Evolutionary conservation across 2,888 invertebrate genomes (phyloP).

Genomic region (Isoperla grammatica): DNA sequence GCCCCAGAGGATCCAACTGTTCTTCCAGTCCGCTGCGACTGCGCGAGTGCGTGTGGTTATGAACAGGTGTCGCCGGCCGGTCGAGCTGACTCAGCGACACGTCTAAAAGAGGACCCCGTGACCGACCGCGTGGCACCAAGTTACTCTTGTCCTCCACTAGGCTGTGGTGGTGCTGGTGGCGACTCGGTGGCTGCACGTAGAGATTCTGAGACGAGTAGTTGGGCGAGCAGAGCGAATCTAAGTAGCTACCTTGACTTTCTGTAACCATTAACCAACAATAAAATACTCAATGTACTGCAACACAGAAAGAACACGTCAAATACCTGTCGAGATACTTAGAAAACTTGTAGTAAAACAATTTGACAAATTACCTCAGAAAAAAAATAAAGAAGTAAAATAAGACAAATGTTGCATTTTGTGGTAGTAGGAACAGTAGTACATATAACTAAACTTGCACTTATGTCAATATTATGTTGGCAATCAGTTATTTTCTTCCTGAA

Average conservation of each 20-base stretch:
- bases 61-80: constrained; percentile 48
- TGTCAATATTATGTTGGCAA: too few relatives aligned
- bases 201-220: constrained; percentile 84
- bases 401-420: too few relatives aligned
- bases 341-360: too few relatives aligned
- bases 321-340: not conserved
- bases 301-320: not conserved
- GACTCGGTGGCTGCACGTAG: constrained; percentile 85
- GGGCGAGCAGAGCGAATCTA: constrained; percentile 39
- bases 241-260: constrained; percentile 42
- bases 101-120: constrained; percentile 60
- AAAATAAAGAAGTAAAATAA: too few relatives aligned
- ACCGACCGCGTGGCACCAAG: constrained; percentile 59
- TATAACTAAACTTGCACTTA: too few relatives aligned
- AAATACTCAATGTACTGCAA: not conserved
- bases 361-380: too few relatives aligned
- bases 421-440: too few relatives aligned
- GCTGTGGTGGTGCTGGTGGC: constrained; percentile 45
- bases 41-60: constrained; percentile 32
- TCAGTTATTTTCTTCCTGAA: too few relatives aligned
- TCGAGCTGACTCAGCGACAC: constrained; percentile 57
- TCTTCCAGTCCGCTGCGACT: constrained; percentile 38
- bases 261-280: constrained; percentile 5
- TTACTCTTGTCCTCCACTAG: constrained; percentile 61
- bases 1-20: constrained; percentile 55